Percentiles rank a stretch among this genome's conserved stretches.
Evolutionary conservation across 1,140 invertebrate genomes (phyloP).

Genomic region (Ceratosolen solmsi): DNA sequence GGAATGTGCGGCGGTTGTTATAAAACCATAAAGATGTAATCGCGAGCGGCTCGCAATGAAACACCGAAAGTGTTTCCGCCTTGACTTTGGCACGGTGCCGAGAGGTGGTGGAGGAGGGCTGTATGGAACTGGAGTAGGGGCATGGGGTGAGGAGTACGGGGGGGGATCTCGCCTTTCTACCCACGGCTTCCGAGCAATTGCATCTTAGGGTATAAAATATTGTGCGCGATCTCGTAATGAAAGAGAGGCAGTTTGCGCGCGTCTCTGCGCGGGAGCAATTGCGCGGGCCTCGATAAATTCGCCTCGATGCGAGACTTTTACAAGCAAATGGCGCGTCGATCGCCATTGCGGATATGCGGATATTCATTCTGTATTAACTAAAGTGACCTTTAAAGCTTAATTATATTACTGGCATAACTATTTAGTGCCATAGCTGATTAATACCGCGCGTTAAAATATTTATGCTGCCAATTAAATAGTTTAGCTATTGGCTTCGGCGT

Average conservation of each 20-base stretch:
- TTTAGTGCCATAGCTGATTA: neutral
- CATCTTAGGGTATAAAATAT: constrained; percentile 40
- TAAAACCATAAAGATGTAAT: constrained; percentile 64
- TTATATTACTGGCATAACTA: neutral
- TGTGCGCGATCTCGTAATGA: constrained; percentile 36
- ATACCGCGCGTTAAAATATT: neutral
- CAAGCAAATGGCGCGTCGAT: constrained; percentile 3
- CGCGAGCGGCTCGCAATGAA: constrained; percentile 51
- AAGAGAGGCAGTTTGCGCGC: constrained; percentile 27
- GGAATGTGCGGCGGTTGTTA: constrained; percentile 49
- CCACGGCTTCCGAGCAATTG: constrained; percentile 47
- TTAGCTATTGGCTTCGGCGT: neutral
- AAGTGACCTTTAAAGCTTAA: neutral
- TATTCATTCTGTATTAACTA: neutral
- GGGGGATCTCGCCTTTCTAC: constrained; percentile 23
- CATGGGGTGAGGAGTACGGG: neutral
- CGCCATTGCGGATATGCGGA: neutral
- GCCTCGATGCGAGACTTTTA: constrained; percentile 33
- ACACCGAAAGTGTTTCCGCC: constrained; percentile 57
- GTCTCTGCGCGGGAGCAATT: constrained; percentile 23
- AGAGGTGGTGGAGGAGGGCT: constrained; percentile 25
- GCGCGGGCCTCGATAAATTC: constrained; percentile 40
- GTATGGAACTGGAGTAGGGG: neutral
- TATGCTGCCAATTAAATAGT: neutral
- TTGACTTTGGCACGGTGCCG: constrained; percentile 54